Evolutionary conservation across 2,888 invertebrate species (phyloP).

Genomic region (Aphidius colemani): DNA sequence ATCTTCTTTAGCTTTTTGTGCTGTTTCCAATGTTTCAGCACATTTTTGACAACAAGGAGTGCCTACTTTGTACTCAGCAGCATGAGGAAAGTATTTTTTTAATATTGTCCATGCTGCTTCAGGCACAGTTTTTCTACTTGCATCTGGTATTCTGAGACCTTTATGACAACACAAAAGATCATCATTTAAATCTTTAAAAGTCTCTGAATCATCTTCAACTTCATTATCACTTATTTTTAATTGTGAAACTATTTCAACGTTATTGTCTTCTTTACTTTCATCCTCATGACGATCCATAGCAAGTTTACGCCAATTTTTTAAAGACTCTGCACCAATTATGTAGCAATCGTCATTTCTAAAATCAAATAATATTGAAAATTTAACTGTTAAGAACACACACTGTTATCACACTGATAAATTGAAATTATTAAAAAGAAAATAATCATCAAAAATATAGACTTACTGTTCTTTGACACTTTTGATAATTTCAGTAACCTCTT

Average conservation of each 20-base stretch:
- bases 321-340: slow-evolving; percentile 64
- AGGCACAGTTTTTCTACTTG: slow-evolving; percentile 61
- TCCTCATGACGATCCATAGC: slow-evolving; percentile 50
- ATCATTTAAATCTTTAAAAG: slow-evolving; percentile 62
- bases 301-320: slow-evolving; percentile 63
- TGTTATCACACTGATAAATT: no score
- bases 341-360: slow-evolving; percentile 52
- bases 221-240: slow-evolving; percentile 39
- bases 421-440: slow-evolving; percentile 9
- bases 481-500: slow-evolving; percentile 58
- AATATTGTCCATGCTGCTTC: slow-evolving; percentile 63
- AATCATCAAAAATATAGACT: slow-evolving; percentile 34
- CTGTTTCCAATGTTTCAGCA: slow-evolving; percentile 49
- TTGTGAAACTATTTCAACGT: slow-evolving; percentile 47
- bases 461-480: slow-evolving; percentile 57
- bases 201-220: slow-evolving; percentile 53
- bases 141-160: slow-evolving; percentile 52
- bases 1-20: slow-evolving; percentile 50
- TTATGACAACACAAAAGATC: slow-evolving; percentile 64
- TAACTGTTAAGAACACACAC: slow-evolving; percentile 1
- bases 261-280: slow-evolving; percentile 35
- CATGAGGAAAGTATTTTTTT: slow-evolving; percentile 59
- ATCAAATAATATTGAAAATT: slow-evolving; percentile 1
- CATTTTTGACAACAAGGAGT: slow-evolving; percentile 53
- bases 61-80: slow-evolving; percentile 53